A percentile compares a stretch with the other conserved stretches of the same genome.
These are phyloP conservation scores for Thaumetopoea pityocampa DNA, from an alignment of 1,140 invertebrate genomes.

Conservation along the genomic window DNA sequence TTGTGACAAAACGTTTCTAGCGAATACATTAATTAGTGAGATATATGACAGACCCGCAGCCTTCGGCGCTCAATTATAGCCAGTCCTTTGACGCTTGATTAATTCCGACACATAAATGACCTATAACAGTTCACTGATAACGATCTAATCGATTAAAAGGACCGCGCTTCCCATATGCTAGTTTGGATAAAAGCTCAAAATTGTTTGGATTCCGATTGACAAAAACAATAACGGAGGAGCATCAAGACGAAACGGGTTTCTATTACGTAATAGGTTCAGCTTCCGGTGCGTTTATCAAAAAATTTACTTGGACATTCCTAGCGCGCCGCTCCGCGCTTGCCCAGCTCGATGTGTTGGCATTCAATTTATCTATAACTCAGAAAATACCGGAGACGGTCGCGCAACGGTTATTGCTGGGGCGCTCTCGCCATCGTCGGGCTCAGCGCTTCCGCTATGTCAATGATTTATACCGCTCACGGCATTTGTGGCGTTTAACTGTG, in stretches of 20 bases:
- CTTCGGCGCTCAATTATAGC: slow-evolving; percentile 52
- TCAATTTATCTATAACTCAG: slow-evolving; percentile 70
- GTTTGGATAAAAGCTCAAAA: slow-evolving; percentile 43
- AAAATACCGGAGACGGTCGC: slow-evolving; percentile 54
- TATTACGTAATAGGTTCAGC: slow-evolving; percentile 64
- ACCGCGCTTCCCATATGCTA: slow-evolving; percentile 55
- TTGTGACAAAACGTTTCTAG: slow-evolving; percentile 62
- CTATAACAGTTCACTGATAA: slow-evolving; percentile 65
- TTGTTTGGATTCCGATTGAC: slow-evolving; percentile 49
- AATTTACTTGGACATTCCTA: slow-evolving; percentile 69
- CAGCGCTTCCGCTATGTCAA: slow-evolving; percentile 70
- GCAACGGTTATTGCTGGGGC: slow-evolving; percentile 57
- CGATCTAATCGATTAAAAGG: slow-evolving; percentile 67
- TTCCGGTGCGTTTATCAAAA: slow-evolving; percentile 71
- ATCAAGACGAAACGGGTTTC: slow-evolving; percentile 53
- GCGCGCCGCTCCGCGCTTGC: slow-evolving; percentile 45
- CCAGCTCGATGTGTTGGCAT: slow-evolving; percentile 58
- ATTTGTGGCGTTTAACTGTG: slow-evolving; percentile 54
- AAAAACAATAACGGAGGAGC: slow-evolving; percentile 63
- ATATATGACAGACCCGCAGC: slow-evolving; percentile 60
- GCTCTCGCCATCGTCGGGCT: slow-evolving; percentile 33
- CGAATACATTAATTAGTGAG: slow-evolving; percentile 71
- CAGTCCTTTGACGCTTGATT: slow-evolving; percentile 69
- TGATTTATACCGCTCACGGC: slow-evolving; percentile 64
- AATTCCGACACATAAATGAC: slow-evolving; percentile 69